Evolutionary conservation across 2,113 vertebrate genomes (phyloP).

Genomic region (Misgurnus mizolepis): DNA sequence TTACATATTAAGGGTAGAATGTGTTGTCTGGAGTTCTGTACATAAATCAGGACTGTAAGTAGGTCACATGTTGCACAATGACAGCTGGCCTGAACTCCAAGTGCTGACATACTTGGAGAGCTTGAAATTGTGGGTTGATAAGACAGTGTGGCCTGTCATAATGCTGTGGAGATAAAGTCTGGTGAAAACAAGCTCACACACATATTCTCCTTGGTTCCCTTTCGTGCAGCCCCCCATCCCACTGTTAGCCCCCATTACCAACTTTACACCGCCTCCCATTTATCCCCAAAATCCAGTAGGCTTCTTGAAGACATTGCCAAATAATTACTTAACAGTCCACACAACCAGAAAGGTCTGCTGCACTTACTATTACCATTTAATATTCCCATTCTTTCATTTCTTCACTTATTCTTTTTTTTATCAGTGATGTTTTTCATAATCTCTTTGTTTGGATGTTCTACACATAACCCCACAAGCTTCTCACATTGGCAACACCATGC

Average conservation of each 20-base stretch:
- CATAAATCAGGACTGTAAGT: conserved; percentile 23
- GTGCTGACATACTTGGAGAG: conserved; percentile 33
- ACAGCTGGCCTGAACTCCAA: conserved; percentile 14
- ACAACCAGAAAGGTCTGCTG: background rate
- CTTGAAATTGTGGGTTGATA: conserved; percentile 49
- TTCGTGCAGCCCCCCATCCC: background rate
- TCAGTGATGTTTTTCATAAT: conserved; percentile 45
- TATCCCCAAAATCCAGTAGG: background rate
- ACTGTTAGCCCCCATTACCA: no score
- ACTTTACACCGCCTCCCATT: no score
- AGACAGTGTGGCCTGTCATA: conserved; percentile 8
- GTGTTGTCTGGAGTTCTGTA: conserved; percentile 2
- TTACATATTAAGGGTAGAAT: background rate
- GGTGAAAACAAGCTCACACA: conserved; percentile 14
- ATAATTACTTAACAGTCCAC: background rate
- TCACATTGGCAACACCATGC: conserved; percentile 54
- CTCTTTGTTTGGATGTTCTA: conserved; percentile 61
- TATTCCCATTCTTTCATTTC: background rate
- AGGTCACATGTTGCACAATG: background rate
- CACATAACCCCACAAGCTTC: conserved; percentile 56
- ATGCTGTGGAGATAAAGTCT: conserved; percentile 19
- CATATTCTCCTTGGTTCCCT: background rate
- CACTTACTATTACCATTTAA: no score
- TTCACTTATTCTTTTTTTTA: conserved; percentile 5
- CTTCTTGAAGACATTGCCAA: background rate